Evolutionary conservation across 2,888 invertebrate species (phyloP).

Genomic region (Scaptomyza polygonia): DNA sequence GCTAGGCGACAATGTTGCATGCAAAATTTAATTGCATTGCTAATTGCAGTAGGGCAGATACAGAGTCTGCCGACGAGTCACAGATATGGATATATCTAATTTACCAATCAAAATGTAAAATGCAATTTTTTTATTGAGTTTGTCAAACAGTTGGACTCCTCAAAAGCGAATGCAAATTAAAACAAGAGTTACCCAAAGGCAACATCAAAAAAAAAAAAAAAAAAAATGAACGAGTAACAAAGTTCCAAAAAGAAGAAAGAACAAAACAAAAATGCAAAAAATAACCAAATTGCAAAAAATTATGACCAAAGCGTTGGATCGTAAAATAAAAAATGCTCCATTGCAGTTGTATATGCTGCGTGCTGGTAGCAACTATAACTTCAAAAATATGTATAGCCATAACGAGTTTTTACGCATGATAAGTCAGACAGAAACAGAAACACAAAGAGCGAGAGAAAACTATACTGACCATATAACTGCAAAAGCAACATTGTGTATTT

Average conservation of each 20-base stretch:
- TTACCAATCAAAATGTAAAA: conserved; percentile 69
- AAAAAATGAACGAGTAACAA: conserved; percentile 36
- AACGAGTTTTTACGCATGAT: conserved; percentile 54
- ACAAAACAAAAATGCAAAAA: conserved; percentile 17
- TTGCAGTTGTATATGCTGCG: conserved; percentile 69
- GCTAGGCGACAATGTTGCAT: conserved; percentile 48
- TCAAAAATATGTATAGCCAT: conserved; percentile 41
- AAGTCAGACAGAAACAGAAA: conserved; percentile 34
- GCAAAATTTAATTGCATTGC: conserved; percentile 42
- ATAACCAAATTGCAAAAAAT: conserved; percentile 47
- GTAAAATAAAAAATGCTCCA: conserved; percentile 68
- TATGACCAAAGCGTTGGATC: conserved; percentile 57
- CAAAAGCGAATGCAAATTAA: conserved; percentile 56
- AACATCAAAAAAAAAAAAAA: conserved; percentile 38
- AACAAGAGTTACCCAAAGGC: conserved; percentile 54
- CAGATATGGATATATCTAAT: conserved; percentile 40
- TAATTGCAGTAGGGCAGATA: conserved; percentile 43
- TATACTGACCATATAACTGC: conserved; percentile 6
- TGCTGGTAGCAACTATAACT: conserved; percentile 42
- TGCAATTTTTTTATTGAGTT: conserved; percentile 70
- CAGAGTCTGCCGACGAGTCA: conserved; percentile 4
- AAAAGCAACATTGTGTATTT: conserved; percentile 39
- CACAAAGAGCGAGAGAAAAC: neutral
- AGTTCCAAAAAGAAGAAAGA: conserved; percentile 10
- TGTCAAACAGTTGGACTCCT: conserved; percentile 48